Base-by-base conservation (phyloP, 2,888 invertebrate genomes). In the Poecilobothrus nobilitatus region DNA sequence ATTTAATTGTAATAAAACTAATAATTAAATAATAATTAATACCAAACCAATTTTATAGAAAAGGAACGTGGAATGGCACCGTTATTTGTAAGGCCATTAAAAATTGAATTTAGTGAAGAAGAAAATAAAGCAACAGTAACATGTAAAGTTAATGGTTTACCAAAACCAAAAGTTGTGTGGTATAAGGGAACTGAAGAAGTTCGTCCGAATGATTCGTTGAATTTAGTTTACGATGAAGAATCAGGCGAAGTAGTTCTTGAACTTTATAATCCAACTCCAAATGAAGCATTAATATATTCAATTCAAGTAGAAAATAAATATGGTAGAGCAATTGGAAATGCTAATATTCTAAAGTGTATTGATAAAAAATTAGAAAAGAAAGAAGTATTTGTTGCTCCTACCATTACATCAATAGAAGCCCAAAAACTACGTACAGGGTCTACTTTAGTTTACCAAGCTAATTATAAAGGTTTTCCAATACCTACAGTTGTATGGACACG, bases 401-500 rank as follows among this genome's bases (percentile, higher is more conserved):
- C 87, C 75, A 92, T 95, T 75, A 87, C 89, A 77, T 91, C 94
- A 69, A 83, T 95, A 69, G 87, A 89, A 80, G 91, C 94, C 15
- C 83, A 89, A 72, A 85, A 90, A 67, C 87, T 91, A 68, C 86
- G 87, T 75, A 87, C 88, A 76, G 88, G 88, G 69, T 86, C 88
- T 72, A 86, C 89, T 53, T 84, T 93, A 71, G 84, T 87, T 67
- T 83, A 93, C 70, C 86, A 86, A 74, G 91, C 91, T 34, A 86
- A 86, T 74, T 93, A 90, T 79, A 88, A 88, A 76, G 91, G 92
- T 65, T 80, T 84, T 67, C 89, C 91, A 15, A 84, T 84, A 72
- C 88, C 89, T n/a, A 87, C 87, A 78, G 85, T 95, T 27, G 89
- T 88, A 77, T 97, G 96, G 97, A 87, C 87, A 76, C 88, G 90